phyloP scores from a whole-genome alignment of 2,797 vertebrate species.

The Chanos chanos region DNA sequence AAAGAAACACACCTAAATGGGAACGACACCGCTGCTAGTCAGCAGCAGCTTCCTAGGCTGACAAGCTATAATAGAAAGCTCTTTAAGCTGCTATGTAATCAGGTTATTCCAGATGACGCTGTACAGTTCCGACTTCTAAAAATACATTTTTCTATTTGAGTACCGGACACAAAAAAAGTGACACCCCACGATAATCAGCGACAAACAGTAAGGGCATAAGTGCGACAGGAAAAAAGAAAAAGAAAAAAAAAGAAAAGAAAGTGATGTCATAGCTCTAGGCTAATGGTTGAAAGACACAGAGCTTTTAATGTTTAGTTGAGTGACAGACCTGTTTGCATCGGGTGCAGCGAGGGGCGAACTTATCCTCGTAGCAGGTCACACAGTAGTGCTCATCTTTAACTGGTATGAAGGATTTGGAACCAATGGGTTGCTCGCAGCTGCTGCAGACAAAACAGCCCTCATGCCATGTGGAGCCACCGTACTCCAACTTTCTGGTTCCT shows the following conservation, averaged over 20 bases:
- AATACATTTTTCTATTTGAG: not conserved
- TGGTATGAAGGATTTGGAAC: slow-evolving; percentile 94
- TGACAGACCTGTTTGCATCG: slow-evolving; percentile 90
- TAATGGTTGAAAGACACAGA: not conserved
- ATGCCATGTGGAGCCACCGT: slow-evolving; percentile 93
- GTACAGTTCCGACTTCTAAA: not conserved
- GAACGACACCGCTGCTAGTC: too few species aligned
- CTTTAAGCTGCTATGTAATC: too few species aligned
- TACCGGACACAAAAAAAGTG: slow-evolving; percentile 16
- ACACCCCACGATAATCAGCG: slow-evolving; percentile 9
- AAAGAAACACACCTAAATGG: too few species aligned
- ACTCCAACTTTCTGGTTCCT: slow-evolving; percentile 97
- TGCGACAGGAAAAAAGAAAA: slow-evolving; percentile 14
- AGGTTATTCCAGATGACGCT: not conserved
- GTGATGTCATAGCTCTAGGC: slow-evolving; percentile 1
- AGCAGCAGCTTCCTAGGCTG: too few species aligned
- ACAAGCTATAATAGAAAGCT: too few species aligned
- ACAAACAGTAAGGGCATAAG: not conserved
- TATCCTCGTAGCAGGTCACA: slow-evolving; percentile 95
- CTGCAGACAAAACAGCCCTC: slow-evolving; percentile 96
- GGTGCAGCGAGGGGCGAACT: slow-evolving; percentile 96
- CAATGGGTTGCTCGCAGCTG: slow-evolving; percentile 94
- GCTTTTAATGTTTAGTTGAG: not conserved
- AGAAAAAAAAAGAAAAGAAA: slow-evolving; percentile 18
- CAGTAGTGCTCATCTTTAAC: slow-evolving; percentile 97